Evolutionary conservation across 2,797 vertebrate species (phyloP).

Genomic region (Rhincodon typus): DNA sequence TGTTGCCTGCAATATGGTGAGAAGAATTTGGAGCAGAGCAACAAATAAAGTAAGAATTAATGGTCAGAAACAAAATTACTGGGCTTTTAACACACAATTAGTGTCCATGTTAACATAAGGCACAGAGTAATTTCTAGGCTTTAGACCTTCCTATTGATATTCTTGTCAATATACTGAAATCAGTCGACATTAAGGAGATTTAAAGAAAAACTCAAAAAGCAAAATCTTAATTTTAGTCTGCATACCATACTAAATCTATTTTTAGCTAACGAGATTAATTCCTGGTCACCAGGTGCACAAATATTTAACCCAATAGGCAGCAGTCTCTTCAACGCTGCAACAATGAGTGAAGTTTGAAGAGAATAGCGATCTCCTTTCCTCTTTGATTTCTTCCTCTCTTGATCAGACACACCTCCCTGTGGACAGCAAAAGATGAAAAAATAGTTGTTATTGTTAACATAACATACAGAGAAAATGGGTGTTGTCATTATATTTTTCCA

Average conservation of each 20-base stretch:
- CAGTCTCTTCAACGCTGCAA: slow-evolving; percentile 83
- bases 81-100: neutral
- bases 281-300: slow-evolving; percentile 88
- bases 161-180: neutral
- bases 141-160: neutral
- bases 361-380: slow-evolving; percentile 84
- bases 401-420: slow-evolving; percentile 85
- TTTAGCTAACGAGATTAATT: slow-evolving; percentile 83
- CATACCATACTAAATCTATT: slow-evolving; percentile 79
- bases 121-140: neutral
- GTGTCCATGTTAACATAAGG: neutral
- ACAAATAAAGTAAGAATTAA: neutral
- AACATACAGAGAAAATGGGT: neutral
- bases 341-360: slow-evolving; percentile 89
- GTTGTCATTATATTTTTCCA: neutral
- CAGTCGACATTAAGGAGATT: neutral
- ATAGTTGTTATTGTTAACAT: neutral
- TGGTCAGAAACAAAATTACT: neutral
- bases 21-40: neutral
- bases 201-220: neutral
- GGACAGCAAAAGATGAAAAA: neutral
- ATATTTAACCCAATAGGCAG: slow-evolving; percentile 87
- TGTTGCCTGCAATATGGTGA: neutral
- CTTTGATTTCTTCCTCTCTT: slow-evolving; percentile 92
- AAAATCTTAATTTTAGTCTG: neutral